A percentile compares a stretch with the other conserved stretches of the same genome.
These are phyloP conservation scores for Rhea pennata DNA, from an alignment of 2,113 vertebrate species.

Conservation along the genomic window DNA sequence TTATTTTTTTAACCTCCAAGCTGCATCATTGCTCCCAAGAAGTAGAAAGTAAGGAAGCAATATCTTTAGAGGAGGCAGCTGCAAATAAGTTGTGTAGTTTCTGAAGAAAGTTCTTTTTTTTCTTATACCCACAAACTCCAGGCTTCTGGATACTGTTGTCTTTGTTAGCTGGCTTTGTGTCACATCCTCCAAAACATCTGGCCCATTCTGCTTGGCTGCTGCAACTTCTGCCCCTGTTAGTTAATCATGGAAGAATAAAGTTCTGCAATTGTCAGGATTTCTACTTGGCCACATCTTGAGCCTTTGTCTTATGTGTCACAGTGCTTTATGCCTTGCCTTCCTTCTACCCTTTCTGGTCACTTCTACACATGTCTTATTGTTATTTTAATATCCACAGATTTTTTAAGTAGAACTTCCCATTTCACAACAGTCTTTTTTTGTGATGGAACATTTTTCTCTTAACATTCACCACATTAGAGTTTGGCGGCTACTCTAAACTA, in stretches of 20 bases:
- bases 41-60: neutral
- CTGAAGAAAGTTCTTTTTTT: neutral
- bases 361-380: neutral
- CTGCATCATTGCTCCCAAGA: neutral
- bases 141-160: neutral
- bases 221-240: neutral
- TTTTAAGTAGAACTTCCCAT: neutral
- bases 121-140: neutral
- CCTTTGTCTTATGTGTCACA: neutral
- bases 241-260: neutral
- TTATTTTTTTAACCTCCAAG: neutral
- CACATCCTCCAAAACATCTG: neutral
- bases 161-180: neutral
- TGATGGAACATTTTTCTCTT: neutral
- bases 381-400: neutral
- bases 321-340: neutral
- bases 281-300: neutral
- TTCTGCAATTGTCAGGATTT: neutral
- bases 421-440: neutral
- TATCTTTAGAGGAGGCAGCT: neutral
- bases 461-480: neutral
- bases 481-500: neutral
- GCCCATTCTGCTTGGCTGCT: neutral
- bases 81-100: neutral
- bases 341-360: neutral